Evolutionary conservation across 2,888 invertebrate species (phyloP), one percentile per base, ranked within the genome.

Genomic region (Trissolcus brochymenae): DNA sequence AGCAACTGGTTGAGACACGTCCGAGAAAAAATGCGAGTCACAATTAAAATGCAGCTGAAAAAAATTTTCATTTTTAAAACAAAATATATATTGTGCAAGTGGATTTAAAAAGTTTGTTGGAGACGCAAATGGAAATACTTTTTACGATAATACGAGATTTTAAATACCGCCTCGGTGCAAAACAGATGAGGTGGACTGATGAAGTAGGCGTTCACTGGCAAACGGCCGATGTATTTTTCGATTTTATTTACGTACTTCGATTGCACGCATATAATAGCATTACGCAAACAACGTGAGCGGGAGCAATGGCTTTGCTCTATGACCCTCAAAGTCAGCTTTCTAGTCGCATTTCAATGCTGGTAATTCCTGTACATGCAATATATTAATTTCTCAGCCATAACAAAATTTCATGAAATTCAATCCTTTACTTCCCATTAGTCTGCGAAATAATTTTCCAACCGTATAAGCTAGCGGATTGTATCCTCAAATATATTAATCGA

Each of bases 241-340:
- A 41, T 59, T 57, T 67, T 54, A 65, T 71, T 55, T 56, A 61
- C 54, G 41, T 70, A 49, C 57, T 29, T 35, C 62, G 65, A 66
- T 62, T 76, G 60, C 54, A 40, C 60, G 55, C 50, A 17, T 53
- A 64, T 70, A 79, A 76, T 72, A 46, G 57, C 16, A n/a, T 74
- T 67, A 57, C 19, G 46, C 50, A 67, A 70, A 67, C 59, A 29
- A 16, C 70, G 73, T 55, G 73, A 76, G 75, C 75, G 68, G 55
- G 70, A 71, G 80, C 80, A 80, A 78, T 76, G 82, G 82, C 81
- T 85, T 83, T 84, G 84, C 84, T 84, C 84, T 83, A 82, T 82
- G 84, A 84, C 84, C 85, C 81, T 79, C 80, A 79, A 81, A 75
- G 76, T 56, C 76, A 76, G 78, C 83, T 85, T 84, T 84, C 84